Percentiles rank a stretch among this genome's conserved stretches.
phyloP scores from a whole-genome alignment of 2,797 vertebrate genomes.

The Arnoldichthys spilopterus region DNA sequence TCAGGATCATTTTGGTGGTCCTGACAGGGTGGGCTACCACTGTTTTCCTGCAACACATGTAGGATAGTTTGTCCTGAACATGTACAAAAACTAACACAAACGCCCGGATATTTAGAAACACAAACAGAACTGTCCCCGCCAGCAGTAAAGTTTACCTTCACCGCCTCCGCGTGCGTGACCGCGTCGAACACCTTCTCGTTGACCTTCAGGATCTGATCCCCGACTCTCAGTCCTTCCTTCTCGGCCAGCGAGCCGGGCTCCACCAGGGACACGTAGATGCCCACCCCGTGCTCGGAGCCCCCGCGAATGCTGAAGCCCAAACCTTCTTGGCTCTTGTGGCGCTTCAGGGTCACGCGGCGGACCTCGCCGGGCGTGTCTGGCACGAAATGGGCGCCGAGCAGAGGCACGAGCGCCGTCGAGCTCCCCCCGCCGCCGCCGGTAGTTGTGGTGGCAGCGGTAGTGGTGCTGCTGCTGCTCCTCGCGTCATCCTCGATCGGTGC shows the following conservation, averaged over 20 bases:
- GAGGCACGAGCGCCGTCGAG: slow-evolving; percentile 75
- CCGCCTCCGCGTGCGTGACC: slow-evolving; percentile 92
- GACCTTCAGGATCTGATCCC: slow-evolving; percentile 95
- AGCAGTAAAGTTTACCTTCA: slow-evolving; percentile 81
- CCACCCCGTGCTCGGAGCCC: slow-evolving; percentile 95
- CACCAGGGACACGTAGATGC: slow-evolving; percentile 96
- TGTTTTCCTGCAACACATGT: no score
- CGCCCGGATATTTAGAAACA: background rate
- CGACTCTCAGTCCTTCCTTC: slow-evolving; percentile 90
- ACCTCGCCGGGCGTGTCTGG: slow-evolving; percentile 81
- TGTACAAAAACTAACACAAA: background rate
- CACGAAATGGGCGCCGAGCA: slow-evolving; percentile 78
- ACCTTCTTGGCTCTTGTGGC: slow-evolving; percentile 92
- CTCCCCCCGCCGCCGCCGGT: slow-evolving; percentile 68
- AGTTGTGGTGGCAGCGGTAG: slow-evolving; percentile 71
- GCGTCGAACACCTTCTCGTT: slow-evolving; percentile 92
- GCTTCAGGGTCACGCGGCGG: slow-evolving; percentile 86
- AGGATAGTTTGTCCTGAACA: background rate
- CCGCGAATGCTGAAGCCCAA: slow-evolving; percentile 98
- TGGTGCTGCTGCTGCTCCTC: slow-evolving; percentile 27
- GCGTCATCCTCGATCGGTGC: background rate
- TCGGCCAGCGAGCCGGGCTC: slow-evolving; percentile 95
- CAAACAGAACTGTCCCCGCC: background rate
- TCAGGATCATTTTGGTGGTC: no score
- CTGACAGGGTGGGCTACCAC: no score